Percentiles rank a stretch among this genome's conserved stretches.
Conservation (phyloP, 2,113 vertebrate species). For the Cebidichthys violaceus region DNA sequence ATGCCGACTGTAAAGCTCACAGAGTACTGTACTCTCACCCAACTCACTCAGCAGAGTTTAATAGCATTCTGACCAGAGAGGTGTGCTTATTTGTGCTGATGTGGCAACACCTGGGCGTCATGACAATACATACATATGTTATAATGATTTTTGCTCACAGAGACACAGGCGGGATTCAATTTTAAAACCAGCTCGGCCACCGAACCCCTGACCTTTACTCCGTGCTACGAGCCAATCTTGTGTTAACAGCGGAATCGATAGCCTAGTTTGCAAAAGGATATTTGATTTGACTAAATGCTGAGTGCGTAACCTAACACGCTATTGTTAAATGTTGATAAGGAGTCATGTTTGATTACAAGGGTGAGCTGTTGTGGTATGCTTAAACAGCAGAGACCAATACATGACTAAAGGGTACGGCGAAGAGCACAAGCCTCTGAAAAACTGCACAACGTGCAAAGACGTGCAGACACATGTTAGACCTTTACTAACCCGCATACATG, state of each 20-base stretch:
- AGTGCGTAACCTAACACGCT: slow-evolving; percentile 44
- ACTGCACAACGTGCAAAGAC: not conserved
- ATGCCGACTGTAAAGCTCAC: slow-evolving; percentile 34
- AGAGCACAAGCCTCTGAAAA: not conserved
- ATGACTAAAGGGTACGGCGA: not conserved
- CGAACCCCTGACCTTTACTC: slow-evolving; percentile 35
- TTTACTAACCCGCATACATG: not conserved
- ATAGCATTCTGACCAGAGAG: slow-evolving; percentile 8
- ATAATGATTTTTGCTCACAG: not conserved
- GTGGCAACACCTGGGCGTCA: not conserved
- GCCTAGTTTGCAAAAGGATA: slow-evolving; percentile 46
- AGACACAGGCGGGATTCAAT: not conserved
- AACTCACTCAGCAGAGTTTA: slow-evolving; percentile 34
- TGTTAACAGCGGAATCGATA: slow-evolving; percentile 61
- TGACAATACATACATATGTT: not conserved
- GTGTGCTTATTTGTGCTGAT: slow-evolving; percentile 15
- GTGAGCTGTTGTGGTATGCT: slow-evolving; percentile 8
- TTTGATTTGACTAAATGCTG: slow-evolving; percentile 52
- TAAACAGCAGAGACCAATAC: slow-evolving; percentile 7
- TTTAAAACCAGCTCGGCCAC: not conserved
- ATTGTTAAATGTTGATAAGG: slow-evolving; percentile 30
- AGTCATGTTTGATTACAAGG: slow-evolving; percentile 26
- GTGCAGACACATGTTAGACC: not conserved
- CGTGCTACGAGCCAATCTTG: slow-evolving; percentile 36
- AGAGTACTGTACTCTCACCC: slow-evolving; percentile 1